Evolutionary conservation across 2,113 vertebrate genomes (phyloP).

Genomic region (Lepus americanus): DNA sequence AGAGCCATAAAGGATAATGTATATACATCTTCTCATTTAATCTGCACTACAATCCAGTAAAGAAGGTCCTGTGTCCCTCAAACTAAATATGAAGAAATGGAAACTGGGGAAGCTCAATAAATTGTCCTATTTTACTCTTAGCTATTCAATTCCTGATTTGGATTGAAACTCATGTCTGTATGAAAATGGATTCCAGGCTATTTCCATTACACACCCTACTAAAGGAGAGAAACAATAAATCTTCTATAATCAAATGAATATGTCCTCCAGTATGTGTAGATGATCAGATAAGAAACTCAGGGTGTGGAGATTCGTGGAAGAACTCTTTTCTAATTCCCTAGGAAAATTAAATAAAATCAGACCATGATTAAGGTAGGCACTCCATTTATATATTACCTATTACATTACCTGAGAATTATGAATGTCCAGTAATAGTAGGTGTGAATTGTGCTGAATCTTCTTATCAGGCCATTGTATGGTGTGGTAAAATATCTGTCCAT

Average conservation of each 20-base stretch:
- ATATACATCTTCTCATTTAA: slow-evolving; percentile 30
- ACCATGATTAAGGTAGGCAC: not conserved
- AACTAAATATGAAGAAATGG: not conserved
- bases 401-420: not conserved
- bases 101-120: not conserved
- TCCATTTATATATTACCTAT: not conserved
- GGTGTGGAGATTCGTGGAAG: not conserved
- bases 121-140: not conserved
- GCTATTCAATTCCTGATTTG: slow-evolving; percentile 26
- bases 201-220: not conserved
- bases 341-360: slow-evolving; percentile 31
- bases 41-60: not conserved
- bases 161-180: slow-evolving; percentile 16
- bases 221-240: slow-evolving; percentile 28
- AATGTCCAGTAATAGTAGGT: slow-evolving; percentile 6
- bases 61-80: not conserved
- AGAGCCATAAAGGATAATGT: not conserved
- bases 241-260: not conserved
- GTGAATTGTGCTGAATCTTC: not conserved
- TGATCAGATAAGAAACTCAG: not conserved
- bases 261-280: not conserved
- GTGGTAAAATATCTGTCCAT: not conserved
- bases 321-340: not conserved
- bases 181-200: slow-evolving; percentile 19
- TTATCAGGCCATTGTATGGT: not conserved